Conservation (phyloP, 1,140 invertebrate genomes). For the Zaprionus tsacasi region DNA sequence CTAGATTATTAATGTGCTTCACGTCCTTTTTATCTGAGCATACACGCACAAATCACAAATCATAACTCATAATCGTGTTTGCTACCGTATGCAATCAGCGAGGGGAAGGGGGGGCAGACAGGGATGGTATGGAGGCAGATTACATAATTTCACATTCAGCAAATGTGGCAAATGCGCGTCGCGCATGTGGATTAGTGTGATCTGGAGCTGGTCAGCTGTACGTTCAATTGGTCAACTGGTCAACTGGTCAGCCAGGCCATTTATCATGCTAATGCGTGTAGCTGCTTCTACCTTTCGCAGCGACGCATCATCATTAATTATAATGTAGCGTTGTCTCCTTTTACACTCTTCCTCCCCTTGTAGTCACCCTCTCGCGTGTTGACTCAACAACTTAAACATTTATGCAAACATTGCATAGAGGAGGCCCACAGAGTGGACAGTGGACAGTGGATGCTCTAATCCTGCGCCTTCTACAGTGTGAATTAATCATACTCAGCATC, state of each 20-base stretch:
- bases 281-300: slow-evolving; percentile 20
- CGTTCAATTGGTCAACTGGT: slow-evolving; percentile 23
- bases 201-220: slow-evolving; percentile 17
- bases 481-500: slow-evolving; percentile 46
- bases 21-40: background rate
- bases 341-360: background rate
- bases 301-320: slow-evolving; percentile 72
- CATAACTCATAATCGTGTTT: slow-evolving; percentile 6
- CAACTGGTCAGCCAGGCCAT: slow-evolving; percentile 44
- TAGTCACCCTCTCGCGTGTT: slow-evolving; percentile 41
- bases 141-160: slow-evolving; percentile 55
- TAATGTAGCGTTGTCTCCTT: slow-evolving; percentile 43
- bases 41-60: slow-evolving; percentile 12
- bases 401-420: slow-evolving; percentile 67
- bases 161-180: slow-evolving; percentile 6
- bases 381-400: slow-evolving; percentile 78
- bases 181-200: slow-evolving; percentile 49
- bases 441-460: slow-evolving; percentile 47
- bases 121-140: slow-evolving; percentile 17
- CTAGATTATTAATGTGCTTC: background rate
- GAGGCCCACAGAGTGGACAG: slow-evolving; percentile 39
- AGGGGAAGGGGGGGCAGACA: background rate
- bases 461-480: slow-evolving; percentile 25
- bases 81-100: background rate
- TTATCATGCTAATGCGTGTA: slow-evolving; percentile 73